Evolutionary conservation across 2,113 vertebrate species (phyloP), one percentile per base, ranked within the genome.

Genomic region (Aspidoscelis tigris): DNA sequence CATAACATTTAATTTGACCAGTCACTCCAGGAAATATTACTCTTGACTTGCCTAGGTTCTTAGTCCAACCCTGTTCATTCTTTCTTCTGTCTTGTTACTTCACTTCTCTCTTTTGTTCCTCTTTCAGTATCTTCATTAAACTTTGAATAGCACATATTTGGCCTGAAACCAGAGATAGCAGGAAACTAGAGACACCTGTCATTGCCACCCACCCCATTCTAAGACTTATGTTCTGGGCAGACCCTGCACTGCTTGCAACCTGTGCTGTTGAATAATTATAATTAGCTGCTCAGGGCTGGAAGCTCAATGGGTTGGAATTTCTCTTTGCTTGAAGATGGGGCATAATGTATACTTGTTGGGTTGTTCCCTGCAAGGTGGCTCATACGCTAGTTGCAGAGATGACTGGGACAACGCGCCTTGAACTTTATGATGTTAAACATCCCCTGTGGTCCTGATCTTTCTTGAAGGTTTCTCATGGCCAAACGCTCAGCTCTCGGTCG

Each of bases 111-210:
- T 39, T 80, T 74, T 53, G 69, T 85, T 74, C 61, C 43, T 66
- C 77, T 74, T 85, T 80, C 69, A 74, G 18, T 12, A 65, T 33
- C 76, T 73, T 73, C 76, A 73, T 84, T 65, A 79, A 84, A 73
- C 55, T 73, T 84, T 84, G 50, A 80, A 73, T 1, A 18, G 21
- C n/a, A 53, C 44, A 11, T 47, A 61, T 61, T 61, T 61, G 22
- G 20, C 71, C 61, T 33, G 70, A 65, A 85, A 66, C 22, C 14
- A 26, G 76, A 66, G 83, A 72, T 43, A 20, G 76, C 55, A 53
- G 69, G 71, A 79, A 78, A 74, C 21, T 2, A 66, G 77, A 80
- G 55, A 66, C 21, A 22, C 1, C 11, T 2, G 21, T 74, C 1
- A 44, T 61, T 18, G 14, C 39, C 21, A 11, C 66, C 44, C 44